A percentile compares a stretch with the other conserved stretches of the same genome.
Conservation (phyloP, 2,888 invertebrate species). For the Chaetoderma sp. region DNA sequence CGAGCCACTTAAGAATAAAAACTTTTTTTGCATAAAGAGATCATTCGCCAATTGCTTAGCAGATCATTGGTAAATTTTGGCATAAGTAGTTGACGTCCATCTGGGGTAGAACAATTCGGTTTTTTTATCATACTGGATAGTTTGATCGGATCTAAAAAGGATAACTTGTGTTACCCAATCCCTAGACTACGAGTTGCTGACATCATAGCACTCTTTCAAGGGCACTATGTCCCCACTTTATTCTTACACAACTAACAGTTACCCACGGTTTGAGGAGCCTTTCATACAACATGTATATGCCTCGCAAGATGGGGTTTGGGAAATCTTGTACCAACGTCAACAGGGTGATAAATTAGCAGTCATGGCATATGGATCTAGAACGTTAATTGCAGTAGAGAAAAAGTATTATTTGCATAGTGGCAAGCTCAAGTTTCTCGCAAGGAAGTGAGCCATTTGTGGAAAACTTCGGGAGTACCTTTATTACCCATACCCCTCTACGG, state of each 20-base stretch:
- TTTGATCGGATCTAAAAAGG: no score
- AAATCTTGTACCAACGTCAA: not conserved
- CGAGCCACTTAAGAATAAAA: no score
- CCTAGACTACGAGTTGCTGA: no score
- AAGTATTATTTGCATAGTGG: constrained; percentile 2
- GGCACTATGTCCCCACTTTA: no score
- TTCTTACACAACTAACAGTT: not conserved
- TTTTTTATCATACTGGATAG: no score
- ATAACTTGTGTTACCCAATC: no score
- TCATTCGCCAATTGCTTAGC: no score
- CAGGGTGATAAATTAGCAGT: constrained; percentile 8
- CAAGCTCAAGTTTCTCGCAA: constrained; percentile 4
- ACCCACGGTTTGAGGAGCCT: not conserved
- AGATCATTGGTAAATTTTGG: no score
- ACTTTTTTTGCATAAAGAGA: no score
- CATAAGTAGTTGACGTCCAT: no score
- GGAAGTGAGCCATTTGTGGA: not conserved
- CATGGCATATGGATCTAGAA: constrained; percentile 17
- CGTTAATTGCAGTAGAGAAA: constrained; percentile 1
- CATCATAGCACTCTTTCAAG: no score
- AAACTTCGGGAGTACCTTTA: not conserved
- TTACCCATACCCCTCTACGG: not conserved
- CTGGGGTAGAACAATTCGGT: no score
- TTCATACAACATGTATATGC: constrained; percentile 16
- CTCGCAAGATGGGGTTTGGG: not conserved